These are phyloP conservation scores for Eristalinus sepulchralis DNA, from an alignment of 2,888 invertebrate species.

Conservation along the genomic window DNA sequence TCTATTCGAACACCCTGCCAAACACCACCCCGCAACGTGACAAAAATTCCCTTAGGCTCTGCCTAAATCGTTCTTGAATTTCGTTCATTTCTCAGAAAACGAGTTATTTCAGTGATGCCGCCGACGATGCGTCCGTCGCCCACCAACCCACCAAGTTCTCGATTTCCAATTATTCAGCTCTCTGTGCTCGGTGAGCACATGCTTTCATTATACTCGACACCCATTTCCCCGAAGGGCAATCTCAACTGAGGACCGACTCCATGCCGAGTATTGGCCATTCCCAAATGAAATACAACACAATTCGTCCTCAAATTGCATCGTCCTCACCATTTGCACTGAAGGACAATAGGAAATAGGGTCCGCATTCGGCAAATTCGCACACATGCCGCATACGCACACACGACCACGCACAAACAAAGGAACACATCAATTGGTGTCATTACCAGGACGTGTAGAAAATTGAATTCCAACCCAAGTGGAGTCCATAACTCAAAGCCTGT, in stretches of 20 bases:
- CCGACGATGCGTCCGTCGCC: too few relatives aligned
- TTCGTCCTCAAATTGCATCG: conserved; percentile 34
- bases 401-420: neutral
- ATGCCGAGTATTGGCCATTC: neutral
- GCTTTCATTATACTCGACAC: neutral
- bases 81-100: neutral
- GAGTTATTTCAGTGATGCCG: neutral
- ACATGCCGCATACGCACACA: neutral
- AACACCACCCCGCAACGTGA: neutral
- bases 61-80: neutral
- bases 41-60: neutral
- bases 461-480: conserved; percentile 59
- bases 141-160: neutral
- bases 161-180: neutral
- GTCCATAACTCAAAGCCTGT: conserved; percentile 63
- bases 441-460: conserved; percentile 63
- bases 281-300: neutral
- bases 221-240: neutral
- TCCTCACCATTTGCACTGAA: neutral
- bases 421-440: conserved; percentile 63
- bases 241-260: neutral
- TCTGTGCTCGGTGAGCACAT: neutral
- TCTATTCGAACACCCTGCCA: too few relatives aligned
- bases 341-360: neutral
- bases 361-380: neutral